Evolutionary conservation across 1,140 invertebrate species (phyloP).

Genomic region (Carcinoscorpius rotundicauda): DNA sequence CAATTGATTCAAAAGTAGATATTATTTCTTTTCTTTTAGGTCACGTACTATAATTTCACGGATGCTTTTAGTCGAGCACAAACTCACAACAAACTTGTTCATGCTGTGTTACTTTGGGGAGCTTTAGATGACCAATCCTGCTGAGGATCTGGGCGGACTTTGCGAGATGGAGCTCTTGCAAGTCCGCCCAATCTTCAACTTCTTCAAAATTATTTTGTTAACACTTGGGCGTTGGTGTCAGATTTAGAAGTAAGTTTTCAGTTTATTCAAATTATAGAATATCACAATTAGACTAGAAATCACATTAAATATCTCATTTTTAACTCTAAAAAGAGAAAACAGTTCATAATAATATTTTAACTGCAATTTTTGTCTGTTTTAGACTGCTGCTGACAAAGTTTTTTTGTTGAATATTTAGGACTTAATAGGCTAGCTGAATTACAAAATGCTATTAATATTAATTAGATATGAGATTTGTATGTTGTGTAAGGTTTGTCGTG

Average conservation of each 20-base stretch:
- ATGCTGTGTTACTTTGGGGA: conserved; percentile 18
- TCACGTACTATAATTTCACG: conserved; percentile 13
- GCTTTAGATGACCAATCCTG: conserved; percentile 19
- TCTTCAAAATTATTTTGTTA: conserved; percentile 11
- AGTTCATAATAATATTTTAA: too few relatives aligned
- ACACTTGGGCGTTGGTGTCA: conserved; percentile 11
- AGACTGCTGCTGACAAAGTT: too few relatives aligned
- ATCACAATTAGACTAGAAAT: background rate
- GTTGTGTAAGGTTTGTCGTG: too few relatives aligned
- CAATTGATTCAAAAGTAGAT: background rate
- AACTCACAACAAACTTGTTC: conserved; percentile 13
- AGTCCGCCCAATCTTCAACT: conserved; percentile 15
- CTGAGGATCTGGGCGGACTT: conserved; percentile 21
- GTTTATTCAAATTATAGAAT: background rate
- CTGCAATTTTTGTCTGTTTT: too few relatives aligned
- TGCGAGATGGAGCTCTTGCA: conserved; percentile 17
- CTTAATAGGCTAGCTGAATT: too few relatives aligned
- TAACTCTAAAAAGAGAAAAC: background rate
- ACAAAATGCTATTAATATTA: too few relatives aligned
- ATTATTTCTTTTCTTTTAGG: conserved; percentile 8
- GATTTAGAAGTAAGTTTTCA: conserved; percentile 11
- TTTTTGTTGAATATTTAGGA: too few relatives aligned
- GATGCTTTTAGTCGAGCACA: conserved; percentile 9
- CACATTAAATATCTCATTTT: background rate
- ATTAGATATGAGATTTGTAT: too few relatives aligned